Conservation (phyloP, 2,888 invertebrate genomes). For the Cactoblastis cactorum region DNA sequence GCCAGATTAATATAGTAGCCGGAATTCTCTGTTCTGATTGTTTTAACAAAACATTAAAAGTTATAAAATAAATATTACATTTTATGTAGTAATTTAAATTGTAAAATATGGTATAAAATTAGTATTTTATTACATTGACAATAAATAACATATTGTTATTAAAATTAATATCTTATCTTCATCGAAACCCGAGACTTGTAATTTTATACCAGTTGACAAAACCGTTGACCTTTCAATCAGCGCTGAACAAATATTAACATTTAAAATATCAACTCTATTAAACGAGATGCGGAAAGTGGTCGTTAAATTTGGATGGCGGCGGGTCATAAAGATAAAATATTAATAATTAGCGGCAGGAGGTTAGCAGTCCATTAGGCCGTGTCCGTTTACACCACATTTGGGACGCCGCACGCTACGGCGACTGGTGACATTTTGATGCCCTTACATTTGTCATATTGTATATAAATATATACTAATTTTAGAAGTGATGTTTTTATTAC, state of each 20-base stretch:
- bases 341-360: constrained; percentile 63
- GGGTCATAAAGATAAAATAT: constrained; percentile 69
- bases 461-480: background rate
- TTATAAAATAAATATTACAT: constrained; percentile 30
- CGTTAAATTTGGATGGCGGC: constrained; percentile 60
- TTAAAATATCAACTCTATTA: constrained; percentile 52
- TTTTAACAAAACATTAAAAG: constrained; percentile 28
- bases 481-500: too few relatives aligned
- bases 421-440: constrained; percentile 35
- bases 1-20: constrained; percentile 25
- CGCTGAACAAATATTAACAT: constrained; percentile 58
- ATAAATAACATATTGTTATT: constrained; percentile 25
- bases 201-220: constrained; percentile 51
- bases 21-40: constrained; percentile 20
- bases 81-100: constrained; percentile 28
- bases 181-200: constrained; percentile 43
- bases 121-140: constrained; percentile 26
- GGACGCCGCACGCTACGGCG: constrained; percentile 29
- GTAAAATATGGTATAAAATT: constrained; percentile 40
- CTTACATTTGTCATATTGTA: constrained; percentile 22
- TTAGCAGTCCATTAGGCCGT: constrained; percentile 63
- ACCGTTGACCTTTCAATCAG: constrained; percentile 62
- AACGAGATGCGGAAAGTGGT: constrained; percentile 61
- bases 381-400: constrained; percentile 43
- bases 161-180: constrained; percentile 31